Conservation (phyloP, 2,113 vertebrate genomes). For the Serilophus lunatus region DNA sequence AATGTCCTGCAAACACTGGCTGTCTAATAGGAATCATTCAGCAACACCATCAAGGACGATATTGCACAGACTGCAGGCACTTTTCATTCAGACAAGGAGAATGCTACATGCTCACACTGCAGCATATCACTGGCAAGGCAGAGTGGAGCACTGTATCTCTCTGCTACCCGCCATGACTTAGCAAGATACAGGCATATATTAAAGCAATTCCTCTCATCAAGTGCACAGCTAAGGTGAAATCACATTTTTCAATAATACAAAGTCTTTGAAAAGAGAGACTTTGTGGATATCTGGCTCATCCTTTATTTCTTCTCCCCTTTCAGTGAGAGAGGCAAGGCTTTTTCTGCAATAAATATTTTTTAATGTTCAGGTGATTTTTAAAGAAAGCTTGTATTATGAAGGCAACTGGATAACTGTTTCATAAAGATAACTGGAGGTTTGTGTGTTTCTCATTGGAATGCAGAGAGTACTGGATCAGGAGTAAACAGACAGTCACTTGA, state of each 20-base stretch:
- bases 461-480: background rate
- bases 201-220: background rate
- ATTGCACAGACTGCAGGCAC: background rate
- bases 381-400: background rate
- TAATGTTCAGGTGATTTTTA: background rate
- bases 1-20: background rate
- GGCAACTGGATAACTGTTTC: too few species aligned
- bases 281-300: background rate
- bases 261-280: background rate
- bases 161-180: background rate
- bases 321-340: background rate
- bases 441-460: background rate
- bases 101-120: fast-evolving
- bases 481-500: background rate
- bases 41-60: background rate
- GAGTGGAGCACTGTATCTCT: background rate
- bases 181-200: background rate
- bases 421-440: too few species aligned
- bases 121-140: fast-evolving
- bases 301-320: background rate
- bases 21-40: background rate
- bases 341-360: background rate
- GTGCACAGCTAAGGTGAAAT: background rate
- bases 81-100: background rate
- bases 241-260: background rate